These are phyloP conservation scores for Mastacembelus armatus DNA, from an alignment of 2,797 vertebrate species.

Conservation along the genomic window DNA sequence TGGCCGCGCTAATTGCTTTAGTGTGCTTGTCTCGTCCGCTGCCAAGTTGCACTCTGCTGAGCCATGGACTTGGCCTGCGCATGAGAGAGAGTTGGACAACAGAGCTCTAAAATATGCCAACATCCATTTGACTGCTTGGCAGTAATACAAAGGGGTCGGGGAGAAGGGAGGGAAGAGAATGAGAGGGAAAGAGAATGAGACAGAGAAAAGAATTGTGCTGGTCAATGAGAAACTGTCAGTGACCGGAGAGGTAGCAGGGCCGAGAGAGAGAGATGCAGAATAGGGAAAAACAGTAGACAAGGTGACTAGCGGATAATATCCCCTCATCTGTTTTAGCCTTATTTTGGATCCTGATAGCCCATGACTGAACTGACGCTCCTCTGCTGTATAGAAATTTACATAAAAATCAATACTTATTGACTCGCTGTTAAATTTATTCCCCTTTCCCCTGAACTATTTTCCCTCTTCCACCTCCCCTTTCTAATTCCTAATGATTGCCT, in stretches of 20 bases:
- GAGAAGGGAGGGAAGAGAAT: slow-evolving; percentile 28
- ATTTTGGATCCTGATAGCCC: slow-evolving; percentile 53
- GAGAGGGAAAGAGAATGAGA: slow-evolving; percentile 47
- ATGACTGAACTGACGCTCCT: slow-evolving; percentile 35
- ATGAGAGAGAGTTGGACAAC: slow-evolving; percentile 76
- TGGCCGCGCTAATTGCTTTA: slow-evolving; percentile 81
- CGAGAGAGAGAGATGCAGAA: slow-evolving; percentile 24
- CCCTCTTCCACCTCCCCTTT: slow-evolving; percentile 45
- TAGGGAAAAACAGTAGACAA: slow-evolving; percentile 25
- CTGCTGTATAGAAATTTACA: slow-evolving; percentile 68
- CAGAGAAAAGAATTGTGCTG: slow-evolving; percentile 27
- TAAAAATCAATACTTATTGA: slow-evolving; percentile 79
- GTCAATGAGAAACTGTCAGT: slow-evolving; percentile 56
- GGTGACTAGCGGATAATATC: slow-evolving; percentile 44
- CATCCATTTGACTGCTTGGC: slow-evolving; percentile 81
- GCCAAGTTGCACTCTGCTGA: slow-evolving; percentile 78
- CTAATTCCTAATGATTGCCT: slow-evolving; percentile 77
- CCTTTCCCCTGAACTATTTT: slow-evolving; percentile 67
- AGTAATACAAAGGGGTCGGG: slow-evolving; percentile 58
- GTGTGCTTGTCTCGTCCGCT: slow-evolving; percentile 66
- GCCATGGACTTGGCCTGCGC: slow-evolving; percentile 72
- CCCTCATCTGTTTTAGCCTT: slow-evolving; percentile 61
- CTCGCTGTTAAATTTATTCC: slow-evolving; percentile 72
- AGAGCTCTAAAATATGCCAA: slow-evolving; percentile 75
- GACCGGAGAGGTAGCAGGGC: slow-evolving; percentile 27